These are phyloP conservation scores for Aethina tumida DNA, from an alignment of 1,140 invertebrate genomes.

Conservation along the genomic window DNA sequence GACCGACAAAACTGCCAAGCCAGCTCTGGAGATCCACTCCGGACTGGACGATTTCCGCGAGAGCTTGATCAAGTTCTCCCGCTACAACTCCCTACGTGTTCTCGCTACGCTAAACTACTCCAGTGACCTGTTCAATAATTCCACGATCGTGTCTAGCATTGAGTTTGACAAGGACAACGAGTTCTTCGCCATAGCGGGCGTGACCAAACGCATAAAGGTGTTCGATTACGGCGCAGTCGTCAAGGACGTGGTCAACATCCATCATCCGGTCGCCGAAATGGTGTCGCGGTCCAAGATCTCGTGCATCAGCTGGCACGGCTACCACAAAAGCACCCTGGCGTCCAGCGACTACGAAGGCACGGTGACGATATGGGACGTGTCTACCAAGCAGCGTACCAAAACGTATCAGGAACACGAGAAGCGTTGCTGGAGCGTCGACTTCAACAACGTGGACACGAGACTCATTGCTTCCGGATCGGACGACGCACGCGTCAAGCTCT, in stretches of 20 bases:
- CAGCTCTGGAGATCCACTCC: conserved; percentile 30
- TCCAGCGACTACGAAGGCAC: conserved; percentile 95
- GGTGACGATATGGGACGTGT: conserved; percentile 89
- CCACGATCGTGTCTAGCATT: conserved; percentile 92
- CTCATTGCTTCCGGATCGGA: conserved; percentile 90
- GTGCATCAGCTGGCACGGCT: conserved; percentile 90
- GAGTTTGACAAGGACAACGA: conserved; percentile 97
- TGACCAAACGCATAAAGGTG: conserved; percentile 91
- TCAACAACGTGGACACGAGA: conserved; percentile 85
- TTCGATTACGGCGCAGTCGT: conserved; percentile 85
- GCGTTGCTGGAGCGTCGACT: conserved; percentile 94
- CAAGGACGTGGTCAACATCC: conserved; percentile 72
- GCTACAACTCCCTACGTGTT: conserved; percentile 67
- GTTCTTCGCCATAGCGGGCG: conserved; percentile 92
- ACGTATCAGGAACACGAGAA: conserved; percentile 89
- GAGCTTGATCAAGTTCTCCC: conserved; percentile 81
- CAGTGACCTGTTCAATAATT: conserved; percentile 72
- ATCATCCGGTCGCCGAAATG: conserved; percentile 91
- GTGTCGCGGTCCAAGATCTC: conserved; percentile 90
- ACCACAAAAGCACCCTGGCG: conserved; percentile 76
- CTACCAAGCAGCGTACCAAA: conserved; percentile 62
- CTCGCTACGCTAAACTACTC: conserved; percentile 86
- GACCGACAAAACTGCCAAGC: conserved; percentile 26
- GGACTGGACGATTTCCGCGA: conserved; percentile 75
- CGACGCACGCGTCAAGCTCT: conserved; percentile 90